Base-by-base conservation (phyloP, 2,113 vertebrate genomes). In the Corythornis madagascariensis region DNA sequence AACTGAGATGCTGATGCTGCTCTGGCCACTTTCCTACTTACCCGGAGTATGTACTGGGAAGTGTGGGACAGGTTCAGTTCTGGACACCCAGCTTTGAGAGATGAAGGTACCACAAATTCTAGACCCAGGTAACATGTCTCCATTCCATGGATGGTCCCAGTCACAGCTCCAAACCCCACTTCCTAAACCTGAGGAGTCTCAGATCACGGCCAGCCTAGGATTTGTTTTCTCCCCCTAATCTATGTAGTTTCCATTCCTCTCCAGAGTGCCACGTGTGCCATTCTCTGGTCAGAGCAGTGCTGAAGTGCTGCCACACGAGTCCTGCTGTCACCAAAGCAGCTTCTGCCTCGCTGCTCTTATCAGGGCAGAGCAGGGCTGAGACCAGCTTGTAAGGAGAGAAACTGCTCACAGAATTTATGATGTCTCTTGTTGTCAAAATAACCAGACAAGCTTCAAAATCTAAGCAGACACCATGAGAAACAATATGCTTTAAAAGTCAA, bases 101-200 rank as follows among this genome's bases (percentile, higher is more conserved):
- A 26, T 6, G 24, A 40, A 33, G 7, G 13, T 5, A 35, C 55
- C 29, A 4, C 2, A 2, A 47, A 42, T 33, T n/a, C 45, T 7
- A 55, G 66, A 17, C 42, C 19, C 4, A 4, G 8, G 33, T 29
- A 12, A 31, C 0, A 3, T 4, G 3, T 26, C 50, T 82, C 61
- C 0, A 0, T 15, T 3, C 13, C 38, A 24, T 1, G 31, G 31
- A 18, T 0, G 6, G 61, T 11, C 2, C 9, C 31, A 70, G 48
- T 38, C 56, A 28, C 38, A 83, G 17, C 38, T 45, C 38, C 42
- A 65, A 70, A 80, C 5, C 1, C 0, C 56, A 8, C 18, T 74
- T 55, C 40, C 28, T 25, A 28, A 29, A 64, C 22, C 72, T 50
- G 31, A 60, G 55, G 42, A 45, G 69, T 18, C 67, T 70, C 45